These are phyloP conservation scores for Coronaproctus castanopsis DNA, from an alignment of 2,888 invertebrate genomes.

Conservation along the genomic window DNA sequence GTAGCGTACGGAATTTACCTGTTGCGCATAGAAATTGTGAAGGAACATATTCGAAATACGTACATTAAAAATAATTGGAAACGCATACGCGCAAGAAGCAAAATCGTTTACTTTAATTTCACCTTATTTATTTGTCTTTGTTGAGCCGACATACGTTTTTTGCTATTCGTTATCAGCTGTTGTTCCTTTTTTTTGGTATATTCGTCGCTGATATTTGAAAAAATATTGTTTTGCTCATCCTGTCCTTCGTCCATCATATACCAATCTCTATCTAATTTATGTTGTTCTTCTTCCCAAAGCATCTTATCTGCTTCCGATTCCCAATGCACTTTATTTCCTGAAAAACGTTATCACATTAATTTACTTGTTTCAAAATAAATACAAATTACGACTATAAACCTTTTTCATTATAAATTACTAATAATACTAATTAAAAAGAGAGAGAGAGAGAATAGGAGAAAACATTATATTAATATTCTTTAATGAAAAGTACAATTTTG, in stretches of 20 bases:
- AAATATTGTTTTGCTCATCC: slow-evolving; percentile 82
- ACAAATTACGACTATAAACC: not conserved
- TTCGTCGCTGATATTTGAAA: slow-evolving; percentile 69
- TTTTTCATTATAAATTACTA: not conserved
- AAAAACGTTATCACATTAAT: not conserved
- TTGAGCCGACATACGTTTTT: slow-evolving; percentile 83
- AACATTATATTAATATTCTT: no score
- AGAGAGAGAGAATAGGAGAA: no score
- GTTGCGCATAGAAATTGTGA: no score
- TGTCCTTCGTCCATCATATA: slow-evolving; percentile 89
- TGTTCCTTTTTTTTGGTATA: slow-evolving; percentile 86
- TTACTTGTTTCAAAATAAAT: not conserved
- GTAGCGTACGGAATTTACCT: no score
- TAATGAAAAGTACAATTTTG: no score
- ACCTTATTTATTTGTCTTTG: slow-evolving; percentile 84
- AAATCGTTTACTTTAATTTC: no score
- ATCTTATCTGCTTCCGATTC: slow-evolving; percentile 28
- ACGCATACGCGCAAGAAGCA: no score
- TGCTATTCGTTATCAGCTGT: slow-evolving; percentile 70
- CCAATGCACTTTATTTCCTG: slow-evolving; percentile 36
- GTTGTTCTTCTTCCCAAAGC: slow-evolving; percentile 78
- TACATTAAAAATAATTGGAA: no score
- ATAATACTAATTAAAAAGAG: not conserved
- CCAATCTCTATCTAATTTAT: slow-evolving; percentile 85
- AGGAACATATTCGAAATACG: no score